Evolutionary conservation across 2,113 vertebrate genomes (phyloP).

Genomic region (Aviceda subcristata): DNA sequence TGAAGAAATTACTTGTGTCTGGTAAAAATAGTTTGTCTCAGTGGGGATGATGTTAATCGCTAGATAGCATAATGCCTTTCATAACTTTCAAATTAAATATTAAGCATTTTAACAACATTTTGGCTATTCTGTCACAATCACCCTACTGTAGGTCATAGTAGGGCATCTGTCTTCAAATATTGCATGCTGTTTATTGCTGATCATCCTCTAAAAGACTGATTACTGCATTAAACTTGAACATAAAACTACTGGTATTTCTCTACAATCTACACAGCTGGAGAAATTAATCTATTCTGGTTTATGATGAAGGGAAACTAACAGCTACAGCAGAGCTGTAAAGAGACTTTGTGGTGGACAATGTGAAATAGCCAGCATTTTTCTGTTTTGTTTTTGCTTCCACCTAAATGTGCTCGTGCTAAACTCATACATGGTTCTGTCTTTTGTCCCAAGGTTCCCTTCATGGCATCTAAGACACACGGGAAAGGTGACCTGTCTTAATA

Average conservation of each 20-base stretch:
- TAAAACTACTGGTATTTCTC: conserved; percentile 21
- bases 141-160: conserved; percentile 13
- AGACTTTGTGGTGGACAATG: neutral
- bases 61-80: conserved; percentile 29
- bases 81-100: conserved; percentile 55
- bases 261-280: conserved; percentile 50
- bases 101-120: conserved; percentile 24
- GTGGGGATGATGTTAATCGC: conserved; percentile 1
- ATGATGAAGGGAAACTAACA: conserved; percentile 16
- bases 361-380: neutral
- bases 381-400: neutral
- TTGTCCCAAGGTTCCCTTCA: neutral
- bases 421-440: neutral
- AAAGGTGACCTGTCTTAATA: neutral
- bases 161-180: conserved; percentile 5
- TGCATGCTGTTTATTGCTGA: conserved; percentile 53
- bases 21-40: conserved; percentile 17
- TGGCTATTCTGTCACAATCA: conserved; percentile 1
- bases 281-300: conserved; percentile 51
- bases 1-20: conserved; percentile 11
- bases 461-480: neutral
- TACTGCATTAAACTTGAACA: conserved; percentile 47
- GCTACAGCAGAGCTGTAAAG: neutral
- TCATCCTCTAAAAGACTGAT: conserved; percentile 58
- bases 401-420: neutral